These are phyloP conservation scores for Hypercompe scribonia DNA, from an alignment of 2,888 invertebrate species.

Conservation along the genomic window DNA sequence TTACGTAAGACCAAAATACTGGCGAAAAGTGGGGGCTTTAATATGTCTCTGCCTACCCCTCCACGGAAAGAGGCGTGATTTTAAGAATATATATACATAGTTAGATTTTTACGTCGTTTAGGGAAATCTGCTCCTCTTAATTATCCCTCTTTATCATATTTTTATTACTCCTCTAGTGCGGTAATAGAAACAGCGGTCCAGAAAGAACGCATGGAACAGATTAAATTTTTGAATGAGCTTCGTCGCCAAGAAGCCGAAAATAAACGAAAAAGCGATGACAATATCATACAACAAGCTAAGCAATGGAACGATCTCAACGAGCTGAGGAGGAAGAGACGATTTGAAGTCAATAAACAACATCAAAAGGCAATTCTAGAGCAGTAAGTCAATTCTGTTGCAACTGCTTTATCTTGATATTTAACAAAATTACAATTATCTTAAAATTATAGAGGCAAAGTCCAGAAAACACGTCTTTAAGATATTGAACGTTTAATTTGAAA, in stretches of 20 bases:
- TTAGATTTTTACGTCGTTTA: neutral
- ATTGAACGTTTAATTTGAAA: too few relatives aligned
- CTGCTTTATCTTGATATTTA: neutral
- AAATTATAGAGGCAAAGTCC: too few relatives aligned
- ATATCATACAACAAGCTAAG: slow-evolving; percentile 66
- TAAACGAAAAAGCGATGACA: slow-evolving; percentile 67
- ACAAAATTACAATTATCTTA: too few relatives aligned
- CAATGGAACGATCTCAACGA: slow-evolving; percentile 73
- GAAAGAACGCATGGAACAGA: slow-evolving; percentile 75
- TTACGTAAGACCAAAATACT: too few relatives aligned
- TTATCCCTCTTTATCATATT: neutral
- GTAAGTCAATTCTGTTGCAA: slow-evolving; percentile 55
- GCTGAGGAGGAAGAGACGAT: slow-evolving; percentile 59
- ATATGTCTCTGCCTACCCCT: too few relatives aligned
- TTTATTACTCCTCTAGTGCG: slow-evolving; percentile 61
- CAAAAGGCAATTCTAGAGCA: slow-evolving; percentile 76
- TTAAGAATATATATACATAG: too few relatives aligned
- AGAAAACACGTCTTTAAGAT: too few relatives aligned
- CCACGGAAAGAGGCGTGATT: too few relatives aligned
- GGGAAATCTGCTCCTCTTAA: neutral
- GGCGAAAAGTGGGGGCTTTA: too few relatives aligned
- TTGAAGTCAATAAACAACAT: slow-evolving; percentile 70
- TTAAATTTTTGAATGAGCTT: slow-evolving; percentile 70
- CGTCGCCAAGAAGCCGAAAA: slow-evolving; percentile 62
- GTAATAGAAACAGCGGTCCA: slow-evolving; percentile 78